Evolutionary conservation across 2,113 vertebrate genomes (phyloP), one percentile per base, ranked within the genome.

Genomic region (Fregetta grallaria): DNA sequence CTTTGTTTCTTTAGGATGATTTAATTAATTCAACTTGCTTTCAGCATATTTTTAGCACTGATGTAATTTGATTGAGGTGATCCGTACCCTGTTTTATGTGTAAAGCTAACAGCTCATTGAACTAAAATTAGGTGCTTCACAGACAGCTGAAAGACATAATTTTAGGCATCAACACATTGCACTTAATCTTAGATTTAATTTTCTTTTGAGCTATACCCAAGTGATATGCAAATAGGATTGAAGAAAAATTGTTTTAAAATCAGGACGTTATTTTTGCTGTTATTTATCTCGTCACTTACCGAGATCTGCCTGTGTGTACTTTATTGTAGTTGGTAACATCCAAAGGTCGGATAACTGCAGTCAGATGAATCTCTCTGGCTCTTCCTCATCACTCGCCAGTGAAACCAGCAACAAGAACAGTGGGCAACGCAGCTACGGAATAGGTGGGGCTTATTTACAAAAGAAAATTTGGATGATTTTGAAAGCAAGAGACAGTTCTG

Each of bases 361-460:
- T 96, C 98, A 98, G 62, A 97, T 99, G 98, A 99, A 98, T 89
- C 97, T 99, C 90, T 99, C 99, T 47, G 99, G 99, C 88, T 98
- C 99, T 8, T 99, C 98, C 34, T 99, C 98, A 3, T 99, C 99
- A 7, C 98, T 99, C 71, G 98, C 99, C 95, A 98, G 98, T 73
- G 99, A 99, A 94, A 94, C 98, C 97, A 99, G 98, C 98, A 98
- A 98, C 94, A 99, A 98, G 97, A 98, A 97, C 92, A 98, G 97
- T 95, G 98, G 98, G 86, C 98, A 98, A 44, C 99, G 98, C 94
- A 99, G 98, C 98, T 99, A 99, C 16, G 99, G 99, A 98, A 99
- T 99, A 99, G 99, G 99, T 99, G 99, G 99, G 99, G 98, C 98
- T 95, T 98, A 98, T 70, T 99, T 99, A 90, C 99, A 99, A 96